Evolutionary conservation across 2,888 invertebrate genomes (phyloP), one percentile per base, ranked within the genome.

Genomic region (Thera obeliscata): DNA sequence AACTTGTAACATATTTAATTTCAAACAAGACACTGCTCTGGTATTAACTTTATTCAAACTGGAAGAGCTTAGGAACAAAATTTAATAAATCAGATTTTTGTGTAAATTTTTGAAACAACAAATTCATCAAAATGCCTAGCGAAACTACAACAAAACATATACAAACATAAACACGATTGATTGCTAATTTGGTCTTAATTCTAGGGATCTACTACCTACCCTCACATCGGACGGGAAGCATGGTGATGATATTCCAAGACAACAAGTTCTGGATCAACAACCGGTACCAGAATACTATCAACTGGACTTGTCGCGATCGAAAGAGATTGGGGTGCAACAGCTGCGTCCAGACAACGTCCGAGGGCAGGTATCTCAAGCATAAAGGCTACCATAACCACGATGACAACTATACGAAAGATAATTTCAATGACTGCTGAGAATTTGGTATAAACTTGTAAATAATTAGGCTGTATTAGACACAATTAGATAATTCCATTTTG

Each of bases 191-290:
- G 64, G 77, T 69, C 73, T 74, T 65, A 35, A 74, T 84, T 91
- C 76, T 91, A 93, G 93, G 82, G 57, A 92, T 93, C 70, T 93
- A 90, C 78, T 93, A 93, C 74, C 84, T 93, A 2, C 93, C 93
- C 0, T 93, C 93, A 0, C 91, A 92, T 71, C 90, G 93, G n/a
- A 87, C 89, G 0, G 93, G 93, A 50, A 93, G 93, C 73, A 93
- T 93, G 92, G 93, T 93, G 49, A 80, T 93, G 61, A 93, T 93
- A 76, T 93, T 87, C 80, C 90, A 92, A 68, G 93, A 93, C 74
- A 93, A 93, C 81, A 93, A 93, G 75, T 93, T 89, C 69, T 93
- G 93, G 93, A 91, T 93, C 74, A 93, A 93, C 78, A 93, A 93
- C 63, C 83, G 93, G 8, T 93, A 93, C 64, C 93, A 92, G 78